phyloP scores from a whole-genome alignment of 92 coral and sea anemone species.

The Porites cylindrica region DNA sequence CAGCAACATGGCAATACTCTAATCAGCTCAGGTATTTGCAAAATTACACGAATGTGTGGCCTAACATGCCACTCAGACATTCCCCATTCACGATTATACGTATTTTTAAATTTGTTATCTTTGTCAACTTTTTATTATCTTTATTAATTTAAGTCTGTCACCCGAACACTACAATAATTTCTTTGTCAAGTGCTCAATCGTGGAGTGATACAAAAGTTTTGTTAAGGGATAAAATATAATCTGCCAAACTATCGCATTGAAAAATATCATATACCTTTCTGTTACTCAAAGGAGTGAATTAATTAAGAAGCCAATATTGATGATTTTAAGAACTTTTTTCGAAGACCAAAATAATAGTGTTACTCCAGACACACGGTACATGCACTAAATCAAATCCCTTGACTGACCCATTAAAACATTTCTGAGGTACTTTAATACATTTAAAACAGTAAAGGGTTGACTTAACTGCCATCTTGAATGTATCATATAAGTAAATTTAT shows the following conservation, averaged over 20 bases:
- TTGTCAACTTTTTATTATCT: background rate
- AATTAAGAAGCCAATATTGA: background rate
- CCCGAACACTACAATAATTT: constrained; percentile 6
- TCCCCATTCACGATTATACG: background rate
- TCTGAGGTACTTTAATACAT: background rate
- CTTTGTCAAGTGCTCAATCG: background rate
- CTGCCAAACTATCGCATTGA: background rate
- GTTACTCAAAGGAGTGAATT: background rate
- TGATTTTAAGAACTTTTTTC: background rate
- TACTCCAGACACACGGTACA: too few species aligned
- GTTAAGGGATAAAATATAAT: background rate
- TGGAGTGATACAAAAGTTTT: background rate
- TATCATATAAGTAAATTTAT: background rate
- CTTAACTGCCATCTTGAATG: background rate
- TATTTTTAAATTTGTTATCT: background rate
- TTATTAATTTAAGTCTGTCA: background rate
- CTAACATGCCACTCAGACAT: background rate
- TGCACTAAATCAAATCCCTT: background rate
- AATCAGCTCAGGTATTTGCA: background rate
- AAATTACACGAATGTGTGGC: background rate
- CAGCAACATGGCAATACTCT: too few species aligned
- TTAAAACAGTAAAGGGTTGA: background rate
- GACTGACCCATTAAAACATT: constrained; percentile 1
- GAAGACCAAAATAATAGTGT: constrained; percentile 29
- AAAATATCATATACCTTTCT: background rate